Conservation (phyloP, 2,113 vertebrate genomes). For the Miniopterus natalensis region DNA sequence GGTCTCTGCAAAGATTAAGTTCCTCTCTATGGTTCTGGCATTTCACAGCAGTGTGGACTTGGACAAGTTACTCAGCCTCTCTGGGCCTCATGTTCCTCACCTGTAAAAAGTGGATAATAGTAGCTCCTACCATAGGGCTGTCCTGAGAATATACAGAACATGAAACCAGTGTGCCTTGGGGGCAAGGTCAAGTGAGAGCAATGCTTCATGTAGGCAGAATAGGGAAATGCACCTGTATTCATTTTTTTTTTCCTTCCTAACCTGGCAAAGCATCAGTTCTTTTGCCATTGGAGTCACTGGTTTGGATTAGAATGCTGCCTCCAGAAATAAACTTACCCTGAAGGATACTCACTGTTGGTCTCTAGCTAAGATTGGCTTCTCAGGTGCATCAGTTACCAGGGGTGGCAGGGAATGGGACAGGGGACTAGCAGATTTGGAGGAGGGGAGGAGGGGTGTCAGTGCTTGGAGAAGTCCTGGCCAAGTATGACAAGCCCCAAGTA, state of each 20-base stretch:
- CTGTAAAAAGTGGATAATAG: not conserved
- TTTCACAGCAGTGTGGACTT: not conserved
- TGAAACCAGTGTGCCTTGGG: not conserved
- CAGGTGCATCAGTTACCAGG: no score
- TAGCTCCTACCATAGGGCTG: not conserved
- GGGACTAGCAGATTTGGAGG: not conserved
- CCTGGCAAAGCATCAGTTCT: not conserved
- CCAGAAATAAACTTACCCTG: not conserved
- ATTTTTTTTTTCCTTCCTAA: not conserved
- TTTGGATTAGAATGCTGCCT: not conserved
- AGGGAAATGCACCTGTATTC: not conserved
- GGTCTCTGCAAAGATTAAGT: not conserved
- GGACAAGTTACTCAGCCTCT: not conserved
- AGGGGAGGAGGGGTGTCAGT: not conserved
- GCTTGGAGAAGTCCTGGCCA: not conserved
- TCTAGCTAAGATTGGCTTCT: not conserved
- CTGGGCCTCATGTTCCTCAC: not conserved
- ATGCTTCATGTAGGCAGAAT: not conserved
- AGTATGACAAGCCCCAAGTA: not conserved
- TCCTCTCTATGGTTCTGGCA: not conserved
- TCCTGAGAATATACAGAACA: not conserved
- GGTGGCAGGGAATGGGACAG: not conserved
- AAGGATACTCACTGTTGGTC: not conserved
- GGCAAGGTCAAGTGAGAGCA: not conserved
- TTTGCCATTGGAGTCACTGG: not conserved